Conservation (phyloP, 2,113 vertebrate genomes). For the Brachypodius melanocephalos region DNA sequence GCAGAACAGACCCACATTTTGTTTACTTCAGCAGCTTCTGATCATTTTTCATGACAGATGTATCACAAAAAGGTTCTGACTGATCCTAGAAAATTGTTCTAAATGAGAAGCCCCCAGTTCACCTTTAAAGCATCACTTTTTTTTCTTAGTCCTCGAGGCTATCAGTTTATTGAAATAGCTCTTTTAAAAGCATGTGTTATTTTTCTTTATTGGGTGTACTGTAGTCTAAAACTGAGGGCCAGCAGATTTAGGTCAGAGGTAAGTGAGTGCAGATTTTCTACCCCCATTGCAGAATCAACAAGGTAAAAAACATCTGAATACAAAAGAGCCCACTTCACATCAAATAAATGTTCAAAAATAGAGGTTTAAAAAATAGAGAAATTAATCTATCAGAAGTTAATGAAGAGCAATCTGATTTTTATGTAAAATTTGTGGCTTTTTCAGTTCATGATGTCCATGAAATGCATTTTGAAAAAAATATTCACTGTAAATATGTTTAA, state of each 20-base stretch:
- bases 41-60: not conserved
- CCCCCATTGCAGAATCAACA: not conserved
- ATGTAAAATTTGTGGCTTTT: not conserved
- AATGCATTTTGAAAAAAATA: not conserved
- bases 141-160: not conserved
- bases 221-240: not conserved
- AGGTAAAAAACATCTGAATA: not conserved
- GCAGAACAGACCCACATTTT: constrained; percentile 37
- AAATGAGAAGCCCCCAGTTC: not conserved
- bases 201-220: not conserved
- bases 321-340: not conserved
- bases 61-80: not conserved
- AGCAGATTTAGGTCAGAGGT: not conserved
- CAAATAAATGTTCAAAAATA: not conserved
- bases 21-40: constrained; percentile 38
- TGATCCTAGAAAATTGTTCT: not conserved
- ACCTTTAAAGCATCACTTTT: not conserved
- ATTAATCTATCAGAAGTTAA: not conserved
- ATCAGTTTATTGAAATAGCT: not conserved
- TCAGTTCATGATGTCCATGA: not conserved
- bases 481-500: not conserved
- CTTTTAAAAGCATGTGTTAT: not conserved
- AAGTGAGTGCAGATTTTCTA: not conserved
- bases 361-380: not conserved
- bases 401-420: not conserved